These are phyloP conservation scores for Helicolenus hilgendorfi DNA, from an alignment of 2,797 vertebrate genomes.

Conservation along the genomic window DNA sequence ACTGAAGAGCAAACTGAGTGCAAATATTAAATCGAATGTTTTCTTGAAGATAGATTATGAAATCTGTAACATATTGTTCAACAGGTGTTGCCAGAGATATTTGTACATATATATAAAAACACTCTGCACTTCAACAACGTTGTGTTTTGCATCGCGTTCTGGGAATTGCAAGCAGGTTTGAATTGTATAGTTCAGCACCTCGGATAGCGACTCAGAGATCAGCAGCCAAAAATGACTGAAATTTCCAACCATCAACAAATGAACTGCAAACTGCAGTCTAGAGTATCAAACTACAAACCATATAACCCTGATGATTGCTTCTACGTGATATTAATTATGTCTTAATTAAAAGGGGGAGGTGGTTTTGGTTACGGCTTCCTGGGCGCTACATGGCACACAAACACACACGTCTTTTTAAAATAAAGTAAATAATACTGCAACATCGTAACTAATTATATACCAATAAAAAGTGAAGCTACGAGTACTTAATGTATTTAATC, in stretches of 20 bases:
- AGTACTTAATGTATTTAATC: too few relatives aligned
- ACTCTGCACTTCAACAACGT: not conserved
- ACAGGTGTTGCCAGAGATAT: not conserved
- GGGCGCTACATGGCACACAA: too few relatives aligned
- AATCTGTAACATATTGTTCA: not conserved
- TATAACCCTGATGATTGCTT: not conserved
- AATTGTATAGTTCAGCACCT: not conserved
- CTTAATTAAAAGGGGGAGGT: too few relatives aligned
- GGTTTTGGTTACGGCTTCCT: too few relatives aligned
- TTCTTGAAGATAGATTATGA: not conserved
- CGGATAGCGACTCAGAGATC: not conserved
- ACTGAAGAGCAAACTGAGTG: not conserved
- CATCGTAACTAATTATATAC: too few relatives aligned
- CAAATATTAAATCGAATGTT: not conserved
- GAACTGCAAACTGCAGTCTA: too few relatives aligned
- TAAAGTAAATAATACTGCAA: too few relatives aligned
- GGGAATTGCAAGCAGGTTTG: not conserved
- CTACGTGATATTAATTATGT: not conserved
- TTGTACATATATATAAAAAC: not conserved
- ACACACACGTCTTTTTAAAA: too few relatives aligned
- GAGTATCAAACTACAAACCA: not conserved
- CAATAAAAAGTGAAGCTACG: too few relatives aligned
- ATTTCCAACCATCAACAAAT: not conserved
- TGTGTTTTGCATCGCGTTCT: not conserved
- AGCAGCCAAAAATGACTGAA: not conserved